Evolutionary conservation across 2,113 vertebrate genomes (phyloP).

Genomic region (Scopus umbretta): DNA sequence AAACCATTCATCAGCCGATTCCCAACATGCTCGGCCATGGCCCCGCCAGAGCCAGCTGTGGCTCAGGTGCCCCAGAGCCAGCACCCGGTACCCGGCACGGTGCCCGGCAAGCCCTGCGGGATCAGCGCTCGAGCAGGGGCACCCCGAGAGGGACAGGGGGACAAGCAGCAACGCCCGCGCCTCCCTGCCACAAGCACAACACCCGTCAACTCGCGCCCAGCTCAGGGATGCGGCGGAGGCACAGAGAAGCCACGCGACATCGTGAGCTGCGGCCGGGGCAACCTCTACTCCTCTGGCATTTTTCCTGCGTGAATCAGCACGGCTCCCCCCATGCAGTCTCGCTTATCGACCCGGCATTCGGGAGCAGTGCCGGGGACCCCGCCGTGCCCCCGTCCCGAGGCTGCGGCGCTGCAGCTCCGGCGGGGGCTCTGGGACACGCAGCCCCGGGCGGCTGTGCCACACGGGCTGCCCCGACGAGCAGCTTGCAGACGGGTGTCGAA

Average conservation of each 20-base stretch:
- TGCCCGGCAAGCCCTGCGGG: not conserved
- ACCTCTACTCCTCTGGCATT: not conserved
- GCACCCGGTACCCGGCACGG: fast-evolving
- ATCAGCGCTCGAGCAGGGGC: not conserved
- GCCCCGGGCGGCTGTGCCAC: not conserved
- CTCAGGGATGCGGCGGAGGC: fast-evolving
- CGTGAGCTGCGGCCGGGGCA: fast-evolving
- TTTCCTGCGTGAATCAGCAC: fast-evolving
- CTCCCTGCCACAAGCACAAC: not conserved
- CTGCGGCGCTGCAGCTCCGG: not conserved
- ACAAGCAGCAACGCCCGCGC: not conserved
- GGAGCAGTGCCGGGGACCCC: fast-evolving
- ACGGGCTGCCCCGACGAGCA: not conserved
- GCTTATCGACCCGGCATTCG: fast-evolving
- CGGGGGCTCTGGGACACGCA: not conserved
- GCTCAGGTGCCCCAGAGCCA: not conserved
- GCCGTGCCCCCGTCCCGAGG: fast-evolving
- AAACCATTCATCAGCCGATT: not conserved
- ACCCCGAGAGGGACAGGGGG: fast-evolving
- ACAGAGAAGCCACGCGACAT: not conserved
- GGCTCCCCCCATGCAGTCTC: fast-evolving
- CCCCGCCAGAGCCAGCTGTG: not conserved
- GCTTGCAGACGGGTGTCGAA: not conserved
- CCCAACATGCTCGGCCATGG: fast-evolving
- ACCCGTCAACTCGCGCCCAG: fast-evolving